Base-by-base conservation (phyloP, 1,140 invertebrate genomes). In the Forficula auricularia region DNA sequence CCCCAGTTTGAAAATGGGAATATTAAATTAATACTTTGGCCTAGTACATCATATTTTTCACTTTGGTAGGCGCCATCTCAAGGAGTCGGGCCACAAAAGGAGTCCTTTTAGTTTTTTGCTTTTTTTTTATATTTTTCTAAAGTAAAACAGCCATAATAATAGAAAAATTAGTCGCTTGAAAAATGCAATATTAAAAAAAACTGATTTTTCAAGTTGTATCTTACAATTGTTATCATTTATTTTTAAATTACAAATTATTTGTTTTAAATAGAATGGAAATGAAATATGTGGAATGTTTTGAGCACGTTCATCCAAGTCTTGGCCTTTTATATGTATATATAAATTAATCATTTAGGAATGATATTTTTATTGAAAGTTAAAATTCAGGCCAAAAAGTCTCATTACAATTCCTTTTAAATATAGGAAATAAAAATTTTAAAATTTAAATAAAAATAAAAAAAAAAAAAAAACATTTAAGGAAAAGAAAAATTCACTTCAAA, bases 1-100 rank as follows among this genome's bases (percentile, higher is more conserved):
- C 33, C 49, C 59, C 62, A 58, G 61, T 63, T 62, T 60, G 60
- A 61, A 63, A 60, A 62, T 64, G 61, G 61, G 59, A 63, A 61
- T 63, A 27, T 27, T 27, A 65, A 65, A 65, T 64, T 63, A 65
- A 64, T 63, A 62, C 61, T 63, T 63, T 61, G 59, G 57, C 59
- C 46, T 48, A 48, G 47, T 45, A 40, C 44, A 46, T 42, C 40
- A 27, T 42, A 44, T 22, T 57, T 60, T 48, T 48, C 46, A 46
- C 47, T 48, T 48, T 48, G 46, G 43, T 39, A 39, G 43, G 37
- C 22, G 19, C 38, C 20, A 38, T 15, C 38, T 31, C 37, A 39
- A 30, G 30, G 31, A 39, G 33, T 19, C 43, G 31, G 27, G 18
- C 30, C 20, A 40, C 37, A 27, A 27, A 27, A 27, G 22, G 22